Evolutionary conservation across 2,888 invertebrate species (phyloP).

Genomic region (Neoitamus cyanurus): DNA sequence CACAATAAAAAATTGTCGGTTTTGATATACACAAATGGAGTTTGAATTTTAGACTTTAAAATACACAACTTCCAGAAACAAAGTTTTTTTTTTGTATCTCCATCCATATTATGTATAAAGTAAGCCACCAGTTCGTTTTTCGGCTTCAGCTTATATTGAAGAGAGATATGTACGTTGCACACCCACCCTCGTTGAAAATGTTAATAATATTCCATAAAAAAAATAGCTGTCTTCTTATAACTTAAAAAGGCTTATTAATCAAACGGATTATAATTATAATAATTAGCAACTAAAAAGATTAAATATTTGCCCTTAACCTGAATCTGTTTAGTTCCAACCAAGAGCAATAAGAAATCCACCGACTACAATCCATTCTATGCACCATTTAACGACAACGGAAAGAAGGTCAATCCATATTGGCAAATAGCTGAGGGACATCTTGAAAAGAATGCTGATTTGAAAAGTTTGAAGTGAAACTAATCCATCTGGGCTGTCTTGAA

Average conservation of each 20-base stretch:
- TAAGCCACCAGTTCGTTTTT: too few species aligned
- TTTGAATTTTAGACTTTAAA: too few species aligned
- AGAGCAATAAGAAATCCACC: neutral
- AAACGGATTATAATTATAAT: neutral
- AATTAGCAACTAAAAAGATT: neutral
- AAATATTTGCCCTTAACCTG: neutral
- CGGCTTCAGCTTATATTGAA: too few species aligned
- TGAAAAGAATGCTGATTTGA: neutral
- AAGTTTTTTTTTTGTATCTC: too few species aligned
- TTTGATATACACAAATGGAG: too few species aligned
- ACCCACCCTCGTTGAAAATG: too few species aligned
- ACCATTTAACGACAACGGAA: neutral
- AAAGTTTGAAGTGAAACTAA: neutral
- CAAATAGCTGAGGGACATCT: neutral
- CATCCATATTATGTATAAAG: too few species aligned
- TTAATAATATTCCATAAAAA: too few species aligned
- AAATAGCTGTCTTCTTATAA: too few species aligned
- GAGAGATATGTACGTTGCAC: too few species aligned
- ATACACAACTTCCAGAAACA: too few species aligned
- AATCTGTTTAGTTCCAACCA: neutral
- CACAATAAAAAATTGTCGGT: too few species aligned
- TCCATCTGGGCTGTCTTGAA: neutral
- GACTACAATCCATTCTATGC: neutral
- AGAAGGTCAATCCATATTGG: slow-evolving; percentile 5
- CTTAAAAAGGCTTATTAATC: neutral